Evolutionary conservation across 2,888 invertebrate genomes (phyloP), one percentile per base, ranked within the genome.

Genomic region (Carpatolechia fugitivella): DNA sequence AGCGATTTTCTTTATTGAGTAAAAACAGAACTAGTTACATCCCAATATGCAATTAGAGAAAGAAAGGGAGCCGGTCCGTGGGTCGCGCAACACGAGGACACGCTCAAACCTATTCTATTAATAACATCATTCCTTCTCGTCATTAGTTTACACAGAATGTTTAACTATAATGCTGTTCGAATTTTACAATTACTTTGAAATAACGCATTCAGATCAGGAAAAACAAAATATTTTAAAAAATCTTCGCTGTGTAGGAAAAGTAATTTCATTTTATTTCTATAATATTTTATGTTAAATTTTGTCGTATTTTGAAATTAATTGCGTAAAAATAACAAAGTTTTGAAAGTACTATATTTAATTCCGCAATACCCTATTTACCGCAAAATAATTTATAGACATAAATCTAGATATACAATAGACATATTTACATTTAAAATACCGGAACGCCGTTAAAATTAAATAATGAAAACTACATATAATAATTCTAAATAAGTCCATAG

Each of bases 11-110:
- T n/a, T n/a, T n/a, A n/a, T n/a, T n/a, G n/a, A n/a, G n/a, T n/a
- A n/a, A n/a, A n/a, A n/a, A n/a, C n/a, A n/a, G n/a, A n/a, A n/a
- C n/a, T n/a, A n/a, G n/a, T n/a, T n/a, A n/a, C n/a, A n/a, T n/a
- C n/a, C n/a, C n/a, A n/a, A n/a, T n/a, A n/a, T n/a, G n/a, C n/a
- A n/a, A n/a, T n/a, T n/a, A n/a, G n/a, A n/a, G n/a, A n/a, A n/a
- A n/a, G n/a, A n/a, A n/a, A n/a, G n/a, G n/a, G n/a, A n/a, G n/a
- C n/a, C n/a, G 87, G 87, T 85, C 87, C 88, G 88, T 86, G 87
- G 87, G 88, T 88, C 78, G 86, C 87, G 87, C 87, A 84, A 87
- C 86, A 71, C 77, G 87, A 86, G 87, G 87, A 87, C 87, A 76
- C 71, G 65, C 70, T 71, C 69, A 80, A 80, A 41, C 20, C 20